phyloP scores from a whole-genome alignment of 2,113 vertebrate species.

The Scytalopus superciliaris region DNA sequence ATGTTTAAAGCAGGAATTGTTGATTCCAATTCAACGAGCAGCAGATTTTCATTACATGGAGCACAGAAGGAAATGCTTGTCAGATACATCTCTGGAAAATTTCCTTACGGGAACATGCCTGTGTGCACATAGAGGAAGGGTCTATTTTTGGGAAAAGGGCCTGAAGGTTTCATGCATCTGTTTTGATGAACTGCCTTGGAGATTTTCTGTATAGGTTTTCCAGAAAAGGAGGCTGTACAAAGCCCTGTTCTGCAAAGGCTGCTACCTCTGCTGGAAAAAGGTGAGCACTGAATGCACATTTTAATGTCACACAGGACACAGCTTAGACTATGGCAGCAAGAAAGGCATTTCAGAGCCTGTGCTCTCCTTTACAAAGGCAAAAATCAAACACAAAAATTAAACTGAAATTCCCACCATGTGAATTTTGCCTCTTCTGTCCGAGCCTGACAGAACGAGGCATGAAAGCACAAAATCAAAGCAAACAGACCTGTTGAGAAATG shows the following conservation, averaged over 20 bases:
- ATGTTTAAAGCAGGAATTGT: background rate
- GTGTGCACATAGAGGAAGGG: background rate
- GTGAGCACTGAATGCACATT: background rate
- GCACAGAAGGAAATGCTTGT: background rate
- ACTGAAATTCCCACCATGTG: background rate
- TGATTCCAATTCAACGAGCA: background rate
- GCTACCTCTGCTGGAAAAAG: background rate
- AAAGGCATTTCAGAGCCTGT: background rate
- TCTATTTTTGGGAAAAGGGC: background rate
- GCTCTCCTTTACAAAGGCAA: background rate
- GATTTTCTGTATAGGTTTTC: constrained; percentile 4
- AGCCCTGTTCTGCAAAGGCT: background rate
- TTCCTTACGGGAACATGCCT: background rate
- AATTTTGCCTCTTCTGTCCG: fast-evolving
- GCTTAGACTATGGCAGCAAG: background rate
- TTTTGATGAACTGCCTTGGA: background rate
- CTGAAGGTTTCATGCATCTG: background rate
- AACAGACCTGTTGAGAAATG: background rate
- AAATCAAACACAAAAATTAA: background rate
- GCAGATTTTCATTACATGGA: background rate
- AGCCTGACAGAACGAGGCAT: fast-evolving
- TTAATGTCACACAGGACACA: background rate
- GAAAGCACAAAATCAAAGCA: background rate
- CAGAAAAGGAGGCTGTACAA: background rate
- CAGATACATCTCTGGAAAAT: background rate